Evolutionary conservation across 2,797 vertebrate genomes (phyloP), one percentile per base, ranked within the genome.

Genomic region (Eutrigla gurnardus): DNA sequence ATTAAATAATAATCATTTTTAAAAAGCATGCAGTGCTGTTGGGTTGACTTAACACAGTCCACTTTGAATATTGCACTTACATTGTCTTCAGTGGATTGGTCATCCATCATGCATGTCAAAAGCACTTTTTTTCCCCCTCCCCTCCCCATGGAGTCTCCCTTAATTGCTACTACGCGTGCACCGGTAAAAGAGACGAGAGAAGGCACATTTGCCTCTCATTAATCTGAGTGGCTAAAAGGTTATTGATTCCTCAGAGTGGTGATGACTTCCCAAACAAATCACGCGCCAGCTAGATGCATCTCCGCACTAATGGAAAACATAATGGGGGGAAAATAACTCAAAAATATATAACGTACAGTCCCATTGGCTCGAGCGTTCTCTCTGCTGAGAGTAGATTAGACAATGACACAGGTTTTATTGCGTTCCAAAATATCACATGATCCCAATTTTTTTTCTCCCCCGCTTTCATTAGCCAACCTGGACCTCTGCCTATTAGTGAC

Each of bases 181-280:
- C 83, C 63, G 73, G 89, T 89, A 88, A 91, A 88, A 89, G 86
- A 92, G 87, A 91, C 65, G 65, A 86, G 88, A 82, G 84, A 66
- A 83, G 83, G 89, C 84, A 82, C 92, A 94, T 94, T 93, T 94
- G 91, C 91, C 89, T 94, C 84, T 94, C 93, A 91, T 94, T 92
- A 90, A 90, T 94, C 91, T 91, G 88, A 93, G 90, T 91, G 85
- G 92, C 91, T 94, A 94, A 94, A 92, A 94, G 94, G 92, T 93
- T 94, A 94, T 94, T 94, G 94, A 94, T 94, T 93, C 87, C 86
- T 88, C 80, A 33, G 85, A 90, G 88, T 88, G 83, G 88, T 89
- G 91, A 92, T 88, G 91, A 93, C 91, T 92, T 94, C 89, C 89
- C 91, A 93, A 93, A 93, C 93, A 93, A 92, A 94, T 93, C 90